Evolutionary conservation across 2,888 invertebrate species (phyloP), one percentile per base, ranked within the genome.

Genomic region (Neoscelio sp.): DNA sequence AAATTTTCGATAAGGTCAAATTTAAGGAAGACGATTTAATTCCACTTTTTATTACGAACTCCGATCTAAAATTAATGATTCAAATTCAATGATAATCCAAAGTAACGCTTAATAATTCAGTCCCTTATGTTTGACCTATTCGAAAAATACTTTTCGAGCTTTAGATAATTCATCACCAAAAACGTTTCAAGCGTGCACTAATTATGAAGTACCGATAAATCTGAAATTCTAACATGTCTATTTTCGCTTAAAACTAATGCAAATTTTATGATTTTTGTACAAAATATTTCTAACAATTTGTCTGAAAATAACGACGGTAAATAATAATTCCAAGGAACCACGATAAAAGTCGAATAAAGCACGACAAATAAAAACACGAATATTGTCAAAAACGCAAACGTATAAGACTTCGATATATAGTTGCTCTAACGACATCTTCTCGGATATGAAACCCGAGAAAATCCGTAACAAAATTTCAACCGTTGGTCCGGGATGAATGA

Each of bases 121-220:
- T n/a, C 17, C 18, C 17, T 58, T 10, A 28, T 28, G 42, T 58
- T 28, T 58, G 58, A 58, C 58, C 58, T 42, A 28, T 58, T 58
- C 58, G 28, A 3, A 42, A 58, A 28, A 42, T 58, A 58, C 42
- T 40, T 56, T 40, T 17, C 3, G 7, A 13, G 2, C 17, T 12
- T 8, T 50, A 15, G 50, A 50, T 50, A 50, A 50, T 50, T 30
- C 30, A 50, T 23, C n/a, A n/a, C n/a, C n/a, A n/a, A n/a, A n/a
- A n/a, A n/a, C n/a, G n/a, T n/a, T n/a, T n/a, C n/a, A n/a, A n/a
- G n/a, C n/a, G n/a, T n/a, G n/a, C n/a, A n/a, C n/a, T n/a, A n/a
- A n/a, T n/a, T n/a, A n/a, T n/a, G n/a, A n/a, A n/a, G n/a, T n/a
- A n/a, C n/a, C n/a, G n/a, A n/a, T n/a, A n/a, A n/a, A n/a, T n/a